These are phyloP conservation scores for Eledona agricola DNA, from an alignment of 2,888 invertebrate species.

Conservation along the genomic window DNA sequence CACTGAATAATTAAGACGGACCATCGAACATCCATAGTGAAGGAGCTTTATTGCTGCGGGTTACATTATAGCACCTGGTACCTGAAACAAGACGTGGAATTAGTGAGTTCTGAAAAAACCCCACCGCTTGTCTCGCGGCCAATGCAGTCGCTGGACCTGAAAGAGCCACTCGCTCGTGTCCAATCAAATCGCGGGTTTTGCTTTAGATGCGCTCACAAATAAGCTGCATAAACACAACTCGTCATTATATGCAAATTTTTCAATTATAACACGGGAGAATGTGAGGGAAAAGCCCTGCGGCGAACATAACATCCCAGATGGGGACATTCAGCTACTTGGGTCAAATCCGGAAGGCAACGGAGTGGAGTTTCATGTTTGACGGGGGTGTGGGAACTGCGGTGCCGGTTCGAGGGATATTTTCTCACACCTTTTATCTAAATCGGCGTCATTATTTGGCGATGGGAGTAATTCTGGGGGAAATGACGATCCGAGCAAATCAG, in stretches of 20 bases:
- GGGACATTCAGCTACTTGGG: constrained; percentile 36
- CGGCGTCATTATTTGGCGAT: constrained; percentile 41
- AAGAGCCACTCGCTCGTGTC: too few relatives aligned
- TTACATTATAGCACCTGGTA: constrained; percentile 57
- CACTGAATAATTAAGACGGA: constrained; percentile 55
- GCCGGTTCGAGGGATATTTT: constrained; percentile 31
- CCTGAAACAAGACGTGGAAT: constrained; percentile 58
- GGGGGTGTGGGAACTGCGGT: constrained; percentile 41
- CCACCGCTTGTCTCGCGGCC: too few relatives aligned
- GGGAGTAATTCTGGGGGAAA: constrained; percentile 37
- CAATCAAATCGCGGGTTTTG: too few relatives aligned
- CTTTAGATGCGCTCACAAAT: too few relatives aligned
- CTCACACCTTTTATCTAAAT: constrained; percentile 24
- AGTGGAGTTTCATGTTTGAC: constrained; percentile 46
- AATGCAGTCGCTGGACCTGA: too few relatives aligned
- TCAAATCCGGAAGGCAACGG: constrained; percentile 45
- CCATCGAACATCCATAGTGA: constrained; percentile 61
- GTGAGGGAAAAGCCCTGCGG: constrained; percentile 29
- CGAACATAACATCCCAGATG: constrained; percentile 31
- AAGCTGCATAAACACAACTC: neutral
- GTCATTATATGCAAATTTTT: constrained; percentile 34
- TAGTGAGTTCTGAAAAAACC: too few relatives aligned
- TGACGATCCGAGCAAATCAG: constrained; percentile 31
- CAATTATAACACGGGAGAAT: constrained; percentile 31
- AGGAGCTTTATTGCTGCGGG: constrained; percentile 54